Evolutionary conservation across 1,140 invertebrate species (phyloP), one percentile per base, ranked within the genome.

Genomic region (Spodoptera litura): DNA sequence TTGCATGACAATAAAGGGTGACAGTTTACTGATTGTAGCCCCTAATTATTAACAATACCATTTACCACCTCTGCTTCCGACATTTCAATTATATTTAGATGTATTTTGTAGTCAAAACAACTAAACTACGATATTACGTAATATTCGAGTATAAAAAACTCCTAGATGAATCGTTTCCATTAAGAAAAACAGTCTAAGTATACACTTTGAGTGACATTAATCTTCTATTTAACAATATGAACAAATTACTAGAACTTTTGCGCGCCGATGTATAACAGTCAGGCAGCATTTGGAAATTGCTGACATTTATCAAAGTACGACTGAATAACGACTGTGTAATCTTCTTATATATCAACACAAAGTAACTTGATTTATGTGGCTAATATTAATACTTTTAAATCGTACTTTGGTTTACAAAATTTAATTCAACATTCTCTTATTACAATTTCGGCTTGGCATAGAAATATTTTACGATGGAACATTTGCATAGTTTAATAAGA

Each of bases 1-100:
- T 87, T 86, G 83, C 83, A 86, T 87, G 77, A 85, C 74, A 84
- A 78, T 82, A 78, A 82, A 82, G 71, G 61, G 68, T 81, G 81
- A 82, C 79, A 80, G 66, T 74, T 82, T 66, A 83, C 79, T 80
- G 83, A 86, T 87, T 87, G 83, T 83, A 78, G 78, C 38, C 61
- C 75, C 72, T 83, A 83, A 82, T 83, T 79, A 81, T 81, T 79
- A 81, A 83, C 81, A 80, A 82, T 73, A 86, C 72, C 81, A 84
- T 81, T 81, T 83, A 74, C 79, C 74, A 74, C 61, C 61, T 27
- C 55, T 73, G 55, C 80, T 78, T 76, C 66, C 56, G 58, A 71
- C 44, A 58, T 78, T 56, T 78, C 59, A 79, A 79, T 77, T 77
- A 78, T 68, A 76, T 70, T 64, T 61, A 20, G 35, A 52, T 38